These are phyloP conservation scores for Agrotis segetum DNA, from an alignment of 2,888 invertebrate genomes.

Conservation along the genomic window DNA sequence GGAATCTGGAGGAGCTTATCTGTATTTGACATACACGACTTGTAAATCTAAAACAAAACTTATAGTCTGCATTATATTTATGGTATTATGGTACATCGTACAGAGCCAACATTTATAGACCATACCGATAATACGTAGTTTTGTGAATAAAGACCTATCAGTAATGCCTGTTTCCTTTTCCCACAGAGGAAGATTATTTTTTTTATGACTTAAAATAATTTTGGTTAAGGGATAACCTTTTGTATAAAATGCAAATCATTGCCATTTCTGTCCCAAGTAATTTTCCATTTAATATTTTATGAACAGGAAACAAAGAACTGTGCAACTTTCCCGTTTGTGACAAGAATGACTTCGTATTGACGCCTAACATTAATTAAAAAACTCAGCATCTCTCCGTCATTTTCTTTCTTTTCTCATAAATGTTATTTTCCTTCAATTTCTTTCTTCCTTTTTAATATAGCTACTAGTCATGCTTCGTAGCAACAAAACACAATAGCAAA, in stretches of 20 bases:
- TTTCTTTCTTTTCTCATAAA: conserved; percentile 42
- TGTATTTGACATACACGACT: conserved; percentile 1
- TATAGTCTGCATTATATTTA: no score
- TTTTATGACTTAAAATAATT: background rate
- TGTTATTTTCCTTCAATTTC: conserved; percentile 28
- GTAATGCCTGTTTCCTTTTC: background rate
- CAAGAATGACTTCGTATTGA: conserved; percentile 43
- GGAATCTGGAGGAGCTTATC: no score
- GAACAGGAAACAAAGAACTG: conserved; percentile 25
- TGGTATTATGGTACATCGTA: no score
- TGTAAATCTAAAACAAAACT: no score
- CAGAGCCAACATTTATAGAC: no score
- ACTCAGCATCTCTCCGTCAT: conserved; percentile 20
- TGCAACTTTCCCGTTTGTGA: conserved; percentile 36
- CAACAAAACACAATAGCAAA: conserved; percentile 33
- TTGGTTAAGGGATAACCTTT: conserved; percentile 24
- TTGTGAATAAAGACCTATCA: background rate
- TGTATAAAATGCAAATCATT: conserved; percentile 27
- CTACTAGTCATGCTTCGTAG: conserved; percentile 29
- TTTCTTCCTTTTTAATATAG: conserved; percentile 21
- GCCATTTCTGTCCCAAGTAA: conserved; percentile 28
- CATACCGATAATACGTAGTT: background rate
- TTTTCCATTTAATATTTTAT: conserved; percentile 20
- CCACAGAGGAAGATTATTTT: background rate
- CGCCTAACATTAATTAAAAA: conserved; percentile 45